These are phyloP conservation scores for Eupithecia insigniata DNA, from an alignment of 2,888 invertebrate species.

Conservation along the genomic window DNA sequence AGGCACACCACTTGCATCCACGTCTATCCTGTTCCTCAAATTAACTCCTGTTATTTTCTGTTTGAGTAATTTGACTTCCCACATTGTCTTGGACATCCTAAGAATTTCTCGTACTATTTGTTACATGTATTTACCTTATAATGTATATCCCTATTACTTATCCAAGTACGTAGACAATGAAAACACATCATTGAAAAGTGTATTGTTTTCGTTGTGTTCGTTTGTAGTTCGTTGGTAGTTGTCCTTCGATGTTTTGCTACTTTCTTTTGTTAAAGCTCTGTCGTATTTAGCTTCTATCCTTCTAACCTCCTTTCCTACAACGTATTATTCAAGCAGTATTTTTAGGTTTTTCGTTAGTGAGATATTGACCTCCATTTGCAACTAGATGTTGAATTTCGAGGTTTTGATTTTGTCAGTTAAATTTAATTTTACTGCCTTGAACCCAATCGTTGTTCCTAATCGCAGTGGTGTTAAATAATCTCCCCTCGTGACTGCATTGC, in stretches of 20 bases:
- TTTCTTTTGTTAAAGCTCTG: slow-evolving; percentile 41
- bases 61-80: slow-evolving; percentile 25
- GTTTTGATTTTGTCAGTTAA: slow-evolving; percentile 59
- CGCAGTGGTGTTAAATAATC: slow-evolving; percentile 80
- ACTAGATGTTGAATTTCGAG: slow-evolving; percentile 67
- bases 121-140: slow-evolving; percentile 7
- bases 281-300: slow-evolving; percentile 38
- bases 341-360: slow-evolving; percentile 49
- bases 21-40: slow-evolving; percentile 62
- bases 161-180: slow-evolving; percentile 23
- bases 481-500: slow-evolving; percentile 85
- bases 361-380: slow-evolving; percentile 70
- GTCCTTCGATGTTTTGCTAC: slow-evolving; percentile 42
- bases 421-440: slow-evolving; percentile 60
- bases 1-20: slow-evolving; percentile 80
- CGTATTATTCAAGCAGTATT: slow-evolving; percentile 61
- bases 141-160: slow-evolving; percentile 7
- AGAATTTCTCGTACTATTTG: slow-evolving; percentile 11
- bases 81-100: background rate
- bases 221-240: slow-evolving; percentile 39
- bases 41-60: slow-evolving; percentile 53
- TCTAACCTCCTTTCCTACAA: slow-evolving; percentile 43
- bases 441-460: slow-evolving; percentile 52
- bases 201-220: slow-evolving; percentile 39
- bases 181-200: slow-evolving; percentile 34